phyloP scores from a whole-genome alignment of 2,113 vertebrate species.

The Mormyrus lacerda region DNA sequence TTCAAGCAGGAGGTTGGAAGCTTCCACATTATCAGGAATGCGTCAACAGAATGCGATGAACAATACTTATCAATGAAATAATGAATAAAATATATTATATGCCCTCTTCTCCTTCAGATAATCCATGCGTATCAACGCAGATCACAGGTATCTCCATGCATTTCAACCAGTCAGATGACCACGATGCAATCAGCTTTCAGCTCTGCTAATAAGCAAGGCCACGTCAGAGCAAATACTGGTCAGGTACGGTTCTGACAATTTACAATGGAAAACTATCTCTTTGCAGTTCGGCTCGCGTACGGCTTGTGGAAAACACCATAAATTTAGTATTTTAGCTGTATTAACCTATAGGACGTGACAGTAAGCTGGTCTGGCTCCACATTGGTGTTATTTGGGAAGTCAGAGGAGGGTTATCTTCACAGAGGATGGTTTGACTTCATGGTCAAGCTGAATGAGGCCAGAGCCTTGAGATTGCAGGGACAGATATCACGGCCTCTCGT shows the following conservation, averaged over 20 bases:
- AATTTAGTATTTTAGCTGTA: background rate
- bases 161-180: background rate
- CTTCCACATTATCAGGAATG: background rate
- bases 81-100: background rate
- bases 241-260: background rate
- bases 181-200: background rate
- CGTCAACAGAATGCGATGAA: background rate
- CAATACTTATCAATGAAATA: background rate
- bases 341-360: background rate
- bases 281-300: background rate
- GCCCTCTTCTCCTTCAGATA: background rate
- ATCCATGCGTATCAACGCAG: background rate
- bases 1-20: background rate
- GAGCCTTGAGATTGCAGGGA: background rate
- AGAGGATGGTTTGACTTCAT: background rate
- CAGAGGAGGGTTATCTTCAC: background rate
- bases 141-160: background rate
- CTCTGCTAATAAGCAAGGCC: background rate
- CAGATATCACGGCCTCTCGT: background rate
- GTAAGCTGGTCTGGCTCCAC: background rate
- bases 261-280: background rate
- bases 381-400: background rate
- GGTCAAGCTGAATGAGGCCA: background rate
- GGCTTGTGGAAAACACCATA: background rate
- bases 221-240: background rate